Evolutionary conservation across 2,797 vertebrate genomes (phyloP), one percentile per base, ranked within the genome.

Genomic region (Synanceia verrucosa): DNA sequence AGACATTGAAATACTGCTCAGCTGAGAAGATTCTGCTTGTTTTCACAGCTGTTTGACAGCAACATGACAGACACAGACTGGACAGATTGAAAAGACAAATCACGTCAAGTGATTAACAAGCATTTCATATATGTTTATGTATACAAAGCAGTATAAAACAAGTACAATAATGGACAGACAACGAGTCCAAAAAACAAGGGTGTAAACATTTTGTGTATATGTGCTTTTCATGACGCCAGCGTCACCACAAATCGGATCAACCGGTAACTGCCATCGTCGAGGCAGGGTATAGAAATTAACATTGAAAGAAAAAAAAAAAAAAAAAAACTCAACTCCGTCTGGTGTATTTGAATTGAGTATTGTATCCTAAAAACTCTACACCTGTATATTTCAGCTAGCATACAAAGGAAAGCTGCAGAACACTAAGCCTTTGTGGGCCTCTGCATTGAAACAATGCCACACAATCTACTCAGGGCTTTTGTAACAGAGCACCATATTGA

Each of bases 181-280:
- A 93, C 91, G 93, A 92, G 89, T 94, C 93, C 86, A 83, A 90
- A 86, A 94, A 94, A 94, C 92, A 93, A 91, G 91, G 91, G 94
- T 97, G 96, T 97, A 97, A 97, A 97, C 96, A 96, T 95, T 95
- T 94, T 85, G 89, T 94, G 92, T 88, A 91, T 92, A 94, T 96
- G 95, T 96, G 96, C 96, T 96, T 94, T 94, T 88, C 85, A 94
- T 94, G 96, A 96, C 96, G 96, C 96, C 96, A 88, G 96, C 96
- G 95, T 96, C 96, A 95, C 93, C 92, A 93, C 92, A 90, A 83
- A 89, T 89, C 92, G 90, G 92, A 84, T 93, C 91, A 92, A 93
- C 93, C 92, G 90, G 78, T 88, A 79, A 77, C 86, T 91, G 88
- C 90, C 89, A 65, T 81, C 56, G 87, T 90, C 84, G 13, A 82